Percentiles rank a stretch among this genome's conserved stretches.
Evolutionary conservation across 2,888 invertebrate genomes (phyloP).

Genomic region (Stenodema calcarata): DNA sequence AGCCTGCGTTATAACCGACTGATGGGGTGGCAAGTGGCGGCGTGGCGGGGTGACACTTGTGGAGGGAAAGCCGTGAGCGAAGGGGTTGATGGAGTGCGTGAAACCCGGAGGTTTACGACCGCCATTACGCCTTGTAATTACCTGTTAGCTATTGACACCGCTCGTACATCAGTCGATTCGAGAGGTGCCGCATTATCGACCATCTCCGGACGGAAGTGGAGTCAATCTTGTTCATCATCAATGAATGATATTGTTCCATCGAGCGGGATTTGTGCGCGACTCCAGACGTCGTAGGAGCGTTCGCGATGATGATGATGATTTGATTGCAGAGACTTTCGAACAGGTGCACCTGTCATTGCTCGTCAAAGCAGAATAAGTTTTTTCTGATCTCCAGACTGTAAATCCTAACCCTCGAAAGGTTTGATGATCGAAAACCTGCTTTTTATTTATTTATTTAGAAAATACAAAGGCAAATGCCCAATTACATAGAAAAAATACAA

Average conservation of each 20-base stretch:
- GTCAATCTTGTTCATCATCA: neutral
- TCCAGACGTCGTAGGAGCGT: too few relatives aligned
- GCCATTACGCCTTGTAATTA: conserved; percentile 28
- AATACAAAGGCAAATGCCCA: too few relatives aligned
- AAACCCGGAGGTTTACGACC: conserved; percentile 26
- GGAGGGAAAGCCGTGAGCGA: neutral
- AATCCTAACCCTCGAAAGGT: too few relatives aligned
- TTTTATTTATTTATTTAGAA: too few relatives aligned
- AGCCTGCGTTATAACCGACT: neutral
- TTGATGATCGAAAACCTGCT: too few relatives aligned
- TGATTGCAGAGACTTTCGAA: too few relatives aligned
- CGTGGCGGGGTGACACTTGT: neutral
- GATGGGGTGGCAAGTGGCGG: neutral
- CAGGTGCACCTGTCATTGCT: too few relatives aligned
- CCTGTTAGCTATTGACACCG: conserved; percentile 40
- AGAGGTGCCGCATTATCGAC: conserved; percentile 12
- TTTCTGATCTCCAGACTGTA: too few relatives aligned
- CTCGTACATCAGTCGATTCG: conserved; percentile 37
- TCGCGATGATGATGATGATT: too few relatives aligned
- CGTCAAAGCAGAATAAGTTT: too few relatives aligned
- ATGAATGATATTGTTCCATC: neutral
- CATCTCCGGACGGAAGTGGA: neutral
- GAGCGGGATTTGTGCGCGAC: neutral
- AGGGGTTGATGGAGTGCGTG: conserved; percentile 24
- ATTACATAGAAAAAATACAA: too few relatives aligned